phyloP scores from a whole-genome alignment of 2,797 vertebrate species.

The Salarias fasciatus region DNA sequence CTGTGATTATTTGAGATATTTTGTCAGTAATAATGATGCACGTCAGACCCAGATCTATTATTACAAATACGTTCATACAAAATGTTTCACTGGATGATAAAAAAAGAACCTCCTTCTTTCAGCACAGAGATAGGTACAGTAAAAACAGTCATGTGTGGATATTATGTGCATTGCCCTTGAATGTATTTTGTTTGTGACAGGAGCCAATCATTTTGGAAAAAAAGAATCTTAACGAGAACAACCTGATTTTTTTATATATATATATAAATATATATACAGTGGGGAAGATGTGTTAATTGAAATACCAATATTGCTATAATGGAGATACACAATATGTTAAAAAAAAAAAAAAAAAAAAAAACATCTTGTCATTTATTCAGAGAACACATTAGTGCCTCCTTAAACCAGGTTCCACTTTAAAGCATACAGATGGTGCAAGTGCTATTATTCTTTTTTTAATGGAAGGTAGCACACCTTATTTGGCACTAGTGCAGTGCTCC shows the following conservation, averaged over 20 bases:
- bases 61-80: conserved; percentile 20
- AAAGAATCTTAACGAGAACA: conserved; percentile 21
- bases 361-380: conserved; percentile 76
- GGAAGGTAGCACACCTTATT: conserved; percentile 75
- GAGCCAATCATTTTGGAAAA: conserved; percentile 15
- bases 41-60: conserved; percentile 3
- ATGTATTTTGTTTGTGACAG: conserved; percentile 29
- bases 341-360: conserved; percentile 23
- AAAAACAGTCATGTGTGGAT: conserved; percentile 33
- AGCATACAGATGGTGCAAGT: conserved; percentile 72
- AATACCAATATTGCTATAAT: conserved; percentile 59
- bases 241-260: conserved; percentile 27
- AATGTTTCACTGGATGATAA: conserved; percentile 20
- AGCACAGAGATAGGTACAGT: conserved; percentile 16
- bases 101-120: conserved; percentile 21
- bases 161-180: conserved; percentile 25
- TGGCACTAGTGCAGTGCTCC: conserved; percentile 72
- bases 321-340: conserved; percentile 62
- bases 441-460: conserved; percentile 55
- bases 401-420: conserved; percentile 72
- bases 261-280: conserved; percentile 23
- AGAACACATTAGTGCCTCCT: conserved; percentile 82
- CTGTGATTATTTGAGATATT: conserved; percentile 23
- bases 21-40: conserved; percentile 15
- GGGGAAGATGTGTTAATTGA: conserved; percentile 51